Evolutionary conservation across 2,797 vertebrate species (phyloP).

Genomic region (Tachyglossus aculeatus): DNA sequence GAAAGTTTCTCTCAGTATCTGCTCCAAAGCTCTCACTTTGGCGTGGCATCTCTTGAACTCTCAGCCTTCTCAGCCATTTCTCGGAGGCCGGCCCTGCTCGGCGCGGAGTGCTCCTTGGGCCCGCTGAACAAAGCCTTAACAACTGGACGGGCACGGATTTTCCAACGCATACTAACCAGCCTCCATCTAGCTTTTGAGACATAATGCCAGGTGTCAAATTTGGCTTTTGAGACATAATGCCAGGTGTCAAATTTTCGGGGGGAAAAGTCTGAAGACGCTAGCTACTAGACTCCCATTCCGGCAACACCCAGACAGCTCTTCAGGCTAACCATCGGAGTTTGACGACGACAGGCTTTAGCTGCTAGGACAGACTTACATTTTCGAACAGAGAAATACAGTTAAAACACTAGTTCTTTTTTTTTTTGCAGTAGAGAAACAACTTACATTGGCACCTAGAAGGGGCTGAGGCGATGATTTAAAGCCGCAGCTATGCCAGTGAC

Average conservation of each 20-base stretch:
- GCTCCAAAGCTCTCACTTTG: not conserved
- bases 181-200: too few species aligned
- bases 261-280: not conserved
- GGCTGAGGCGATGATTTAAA: conserved; percentile 73
- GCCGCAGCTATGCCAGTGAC: conserved; percentile 68
- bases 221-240: too few species aligned
- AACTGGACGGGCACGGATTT: not conserved
- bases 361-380: conserved; percentile 64
- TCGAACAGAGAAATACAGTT: conserved; percentile 57
- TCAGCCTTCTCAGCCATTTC: not conserved
- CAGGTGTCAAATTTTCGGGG: too few species aligned
- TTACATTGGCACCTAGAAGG: conserved; percentile 71
- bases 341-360: conserved; percentile 66
- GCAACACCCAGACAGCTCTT: not conserved
- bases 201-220: too few species aligned
- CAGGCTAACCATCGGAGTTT: conserved; percentile 47
- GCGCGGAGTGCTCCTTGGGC: not conserved
- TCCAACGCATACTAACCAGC: too few species aligned
- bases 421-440: conserved; percentile 60
- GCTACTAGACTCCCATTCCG: not conserved
- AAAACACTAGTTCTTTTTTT: conserved; percentile 25
- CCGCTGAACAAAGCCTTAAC: not conserved
- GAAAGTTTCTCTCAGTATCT: not conserved
- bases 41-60: not conserved
- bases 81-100: not conserved